Base-by-base conservation (phyloP, 2,888 invertebrate species). In the Troides aeacus region DNA sequence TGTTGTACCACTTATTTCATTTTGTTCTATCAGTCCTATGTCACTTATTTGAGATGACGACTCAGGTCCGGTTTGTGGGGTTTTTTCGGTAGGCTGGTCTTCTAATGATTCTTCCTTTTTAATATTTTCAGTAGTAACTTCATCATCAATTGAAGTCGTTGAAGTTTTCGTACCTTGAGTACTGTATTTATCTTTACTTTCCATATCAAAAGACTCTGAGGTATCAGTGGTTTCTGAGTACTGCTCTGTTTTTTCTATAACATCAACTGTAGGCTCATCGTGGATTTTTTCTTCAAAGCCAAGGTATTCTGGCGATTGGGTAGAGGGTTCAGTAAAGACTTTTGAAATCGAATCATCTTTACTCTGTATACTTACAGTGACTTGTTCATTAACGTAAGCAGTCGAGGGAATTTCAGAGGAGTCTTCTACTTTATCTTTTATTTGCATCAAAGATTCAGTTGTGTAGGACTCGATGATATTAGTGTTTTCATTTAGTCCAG, bases 51-150 rank as follows among this genome's bases (percentile, higher is more conserved):
- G 64, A 10, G 60, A n/a, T n/a, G 69, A 62, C 5, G 24, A 36
- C 59, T 62, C 64, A 57, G 57, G 36, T 24, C 58, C 42, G 12
- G 24, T 46, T 17, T 64, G 24, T 53, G 21, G 18, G 39, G 39
- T 63, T 58, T 59, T 39, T 70, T 66, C 63, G n/a, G 65, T 69
- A 36, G 64, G 8, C 42, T 23, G 3, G 36, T 62, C 18, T 53
- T 15, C 39, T 18, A 39, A 12, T n/a, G 15, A 12, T 68, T 66
- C 58, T 17, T 4, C 5, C 23, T 62, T 62, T 42, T 62, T 23
- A 69, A 5, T 46, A 36, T 17, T 36, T 62, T 65, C 65, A 39
- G 70, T 66, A 1, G 62, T 59, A 21, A 23, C 15, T 66, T 57
- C 57, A 5, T 57, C 2, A 0, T 62, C 61, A 21, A 56, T n/a